These are phyloP conservation scores for Pinctada fucata DNA, from an alignment of 2,888 invertebrate species.

Conservation along the genomic window DNA sequence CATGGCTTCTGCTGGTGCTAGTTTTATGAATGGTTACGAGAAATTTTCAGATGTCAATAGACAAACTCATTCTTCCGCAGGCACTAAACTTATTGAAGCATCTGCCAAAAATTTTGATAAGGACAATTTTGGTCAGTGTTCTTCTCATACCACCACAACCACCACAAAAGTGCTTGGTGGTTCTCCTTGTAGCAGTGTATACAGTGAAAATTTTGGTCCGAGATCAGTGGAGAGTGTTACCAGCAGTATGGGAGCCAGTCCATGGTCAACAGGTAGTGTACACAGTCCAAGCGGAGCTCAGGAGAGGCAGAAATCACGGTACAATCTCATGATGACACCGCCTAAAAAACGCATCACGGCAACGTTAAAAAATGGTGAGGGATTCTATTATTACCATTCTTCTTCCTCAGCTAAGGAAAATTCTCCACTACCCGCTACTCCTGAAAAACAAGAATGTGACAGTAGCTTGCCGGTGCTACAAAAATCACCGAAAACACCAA, in stretches of 20 bases:
- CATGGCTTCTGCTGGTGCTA: too few species aligned
- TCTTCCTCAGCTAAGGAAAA: not conserved
- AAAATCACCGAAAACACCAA: not conserved
- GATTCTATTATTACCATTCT: conserved; percentile 32
- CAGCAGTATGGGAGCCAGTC: not conserved
- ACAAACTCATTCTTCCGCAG: too few species aligned
- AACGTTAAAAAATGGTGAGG: conserved; percentile 38
- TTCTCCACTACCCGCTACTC: not conserved
- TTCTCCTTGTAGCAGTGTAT: not conserved
- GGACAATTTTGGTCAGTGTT: too few species aligned
- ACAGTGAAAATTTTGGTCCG: not conserved
- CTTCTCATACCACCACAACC: too few species aligned
- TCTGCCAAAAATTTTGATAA: too few species aligned
- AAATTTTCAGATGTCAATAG: too few species aligned
- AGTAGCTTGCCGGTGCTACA: not conserved
- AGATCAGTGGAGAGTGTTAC: not conserved
- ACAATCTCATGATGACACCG: conserved; percentile 20
- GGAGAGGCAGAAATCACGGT: not conserved
- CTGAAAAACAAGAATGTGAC: conserved; percentile 1
- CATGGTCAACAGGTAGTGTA: not conserved
- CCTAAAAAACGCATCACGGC: conserved; percentile 42
- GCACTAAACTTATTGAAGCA: too few species aligned
- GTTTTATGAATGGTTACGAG: too few species aligned
- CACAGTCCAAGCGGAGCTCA: not conserved
- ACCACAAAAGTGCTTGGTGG: too few species aligned